Evolutionary conservation across 2,888 invertebrate genomes (phyloP).

Genomic region (Coleophora flavipennella): DNA sequence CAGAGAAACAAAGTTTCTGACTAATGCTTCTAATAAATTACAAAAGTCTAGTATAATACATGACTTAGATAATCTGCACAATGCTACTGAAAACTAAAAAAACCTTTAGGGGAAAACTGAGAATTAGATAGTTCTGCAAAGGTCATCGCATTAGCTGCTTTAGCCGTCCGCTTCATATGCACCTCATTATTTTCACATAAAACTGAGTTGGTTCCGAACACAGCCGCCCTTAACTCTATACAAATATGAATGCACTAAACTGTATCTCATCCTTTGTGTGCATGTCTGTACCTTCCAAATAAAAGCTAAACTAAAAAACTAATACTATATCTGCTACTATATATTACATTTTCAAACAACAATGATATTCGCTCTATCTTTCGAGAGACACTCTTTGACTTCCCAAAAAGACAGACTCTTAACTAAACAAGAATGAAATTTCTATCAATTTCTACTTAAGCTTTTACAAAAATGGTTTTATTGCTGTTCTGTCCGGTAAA

Average conservation of each 20-base stretch:
- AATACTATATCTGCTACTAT: not conserved
- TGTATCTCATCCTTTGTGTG: not conserved
- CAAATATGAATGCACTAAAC: not conserved
- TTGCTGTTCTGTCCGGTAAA: no score
- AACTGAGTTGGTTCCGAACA: constrained; percentile 1
- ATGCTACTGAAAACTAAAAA: no score
- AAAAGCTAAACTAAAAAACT: not conserved
- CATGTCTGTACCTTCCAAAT: not conserved
- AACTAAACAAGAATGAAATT: no score
- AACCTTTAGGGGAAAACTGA: no score
- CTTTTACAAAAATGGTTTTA: no score
- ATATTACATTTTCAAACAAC: not conserved
- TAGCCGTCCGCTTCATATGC: constrained; percentile 20
- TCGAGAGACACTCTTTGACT: no score
- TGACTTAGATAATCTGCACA: no score
- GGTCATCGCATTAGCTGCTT: constrained; percentile 16
- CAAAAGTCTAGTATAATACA: no score
- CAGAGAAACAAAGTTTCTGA: no score
- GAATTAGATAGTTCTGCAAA: constrained; percentile 17
- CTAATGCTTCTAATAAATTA: no score
- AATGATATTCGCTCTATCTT: not conserved
- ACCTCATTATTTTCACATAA: constrained; percentile 1
- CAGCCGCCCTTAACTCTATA: not conserved
- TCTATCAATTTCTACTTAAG: no score
- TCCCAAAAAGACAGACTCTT: no score